These are phyloP conservation scores for Dromaius novaehollandiae DNA, from an alignment of 2,113 vertebrate species.

Conservation along the genomic window DNA sequence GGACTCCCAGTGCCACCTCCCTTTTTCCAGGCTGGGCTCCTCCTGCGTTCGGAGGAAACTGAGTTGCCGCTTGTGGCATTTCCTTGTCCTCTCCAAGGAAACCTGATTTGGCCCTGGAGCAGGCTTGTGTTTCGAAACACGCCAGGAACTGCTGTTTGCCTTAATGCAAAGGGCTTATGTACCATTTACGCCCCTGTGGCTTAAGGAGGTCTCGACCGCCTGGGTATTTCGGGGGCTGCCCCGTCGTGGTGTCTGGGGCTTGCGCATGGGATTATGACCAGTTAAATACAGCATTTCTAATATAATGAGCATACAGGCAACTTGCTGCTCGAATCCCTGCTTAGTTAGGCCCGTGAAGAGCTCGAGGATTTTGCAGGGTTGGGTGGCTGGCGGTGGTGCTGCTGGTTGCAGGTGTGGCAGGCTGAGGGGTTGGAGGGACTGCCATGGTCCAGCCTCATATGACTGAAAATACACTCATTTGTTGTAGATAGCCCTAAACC, in stretches of 20 bases:
- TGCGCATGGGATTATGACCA: not conserved
- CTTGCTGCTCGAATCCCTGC: not conserved
- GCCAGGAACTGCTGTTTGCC: not conserved
- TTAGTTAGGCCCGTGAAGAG: too few species aligned
- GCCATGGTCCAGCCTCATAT: not conserved
- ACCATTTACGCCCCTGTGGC: not conserved
- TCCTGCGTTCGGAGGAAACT: not conserved
- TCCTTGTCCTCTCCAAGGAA: not conserved
- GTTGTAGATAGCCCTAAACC: not conserved
- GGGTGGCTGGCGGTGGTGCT: too few species aligned
- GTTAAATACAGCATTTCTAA: not conserved
- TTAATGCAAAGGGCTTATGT: not conserved
- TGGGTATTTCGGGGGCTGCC: not conserved
- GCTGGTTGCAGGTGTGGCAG: too few species aligned
- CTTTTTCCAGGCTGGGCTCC: not conserved
- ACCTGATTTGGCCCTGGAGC: rapidly evolving
- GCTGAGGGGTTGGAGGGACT: too few species aligned
- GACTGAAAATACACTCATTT: not conserved
- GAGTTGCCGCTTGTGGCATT: not conserved
- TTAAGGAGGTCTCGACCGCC: not conserved
- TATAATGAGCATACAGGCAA: not conserved
- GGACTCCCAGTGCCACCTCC: rapidly evolving
- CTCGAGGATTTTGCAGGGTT: too few species aligned
- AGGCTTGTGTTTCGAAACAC: not conserved
- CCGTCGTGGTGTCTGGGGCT: not conserved